These are phyloP conservation scores for Sciaenops ocellatus DNA, from an alignment of 2,797 vertebrate genomes.

Conservation along the genomic window DNA sequence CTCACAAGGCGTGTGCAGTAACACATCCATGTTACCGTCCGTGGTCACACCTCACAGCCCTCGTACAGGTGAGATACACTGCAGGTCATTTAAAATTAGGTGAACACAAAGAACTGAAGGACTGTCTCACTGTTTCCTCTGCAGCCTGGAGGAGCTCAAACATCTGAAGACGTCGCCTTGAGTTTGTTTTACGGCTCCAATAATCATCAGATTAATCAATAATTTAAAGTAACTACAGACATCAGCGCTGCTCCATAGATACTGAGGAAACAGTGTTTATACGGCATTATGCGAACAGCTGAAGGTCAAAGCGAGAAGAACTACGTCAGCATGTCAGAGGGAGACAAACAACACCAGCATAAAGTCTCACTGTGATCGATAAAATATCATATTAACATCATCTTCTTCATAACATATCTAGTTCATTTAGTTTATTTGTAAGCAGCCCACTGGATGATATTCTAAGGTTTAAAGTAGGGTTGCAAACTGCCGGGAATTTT, in stretches of 20 bases:
- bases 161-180: neutral
- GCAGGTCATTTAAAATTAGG: neutral
- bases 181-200: no score
- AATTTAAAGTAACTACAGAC: no score
- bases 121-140: slow-evolving; percentile 13
- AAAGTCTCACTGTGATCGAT: slow-evolving; percentile 5
- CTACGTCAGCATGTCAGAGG: neutral
- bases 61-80: neutral
- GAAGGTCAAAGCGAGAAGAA: neutral
- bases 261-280: neutral
- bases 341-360: slow-evolving; percentile 35
- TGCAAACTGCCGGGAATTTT: no score
- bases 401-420: no score
- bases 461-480: no score
- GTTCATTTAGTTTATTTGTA: neutral
- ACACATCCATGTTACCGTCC: no score
- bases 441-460: no score
- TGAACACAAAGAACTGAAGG: neutral
- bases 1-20: no score
- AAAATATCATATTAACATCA: neutral
- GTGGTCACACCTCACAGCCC: no score
- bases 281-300: neutral
- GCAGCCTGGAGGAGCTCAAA: slow-evolving; percentile 1
- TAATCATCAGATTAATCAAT: no score
- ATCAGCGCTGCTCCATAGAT: neutral